Conservation (phyloP, 1,140 invertebrate genomes). For the Drosophila lowei region DNA sequence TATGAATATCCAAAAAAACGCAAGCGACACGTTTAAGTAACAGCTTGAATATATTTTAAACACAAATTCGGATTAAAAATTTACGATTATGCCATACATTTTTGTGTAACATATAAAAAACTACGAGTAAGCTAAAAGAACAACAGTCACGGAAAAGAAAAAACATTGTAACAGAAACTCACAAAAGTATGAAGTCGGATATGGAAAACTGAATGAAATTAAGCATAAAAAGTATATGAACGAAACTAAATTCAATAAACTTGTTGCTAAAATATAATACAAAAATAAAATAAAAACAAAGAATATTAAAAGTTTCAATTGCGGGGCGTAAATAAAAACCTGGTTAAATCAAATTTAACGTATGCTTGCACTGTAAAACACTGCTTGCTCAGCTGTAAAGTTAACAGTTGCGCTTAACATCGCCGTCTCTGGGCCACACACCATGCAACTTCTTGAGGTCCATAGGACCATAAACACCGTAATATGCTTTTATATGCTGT, state of each 20-base stretch:
- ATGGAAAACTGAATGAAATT: constrained; percentile 60
- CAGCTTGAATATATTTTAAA: constrained; percentile 76
- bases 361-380: too few relatives aligned
- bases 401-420: too few relatives aligned
- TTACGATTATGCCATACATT: constrained; percentile 76
- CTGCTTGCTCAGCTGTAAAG: too few relatives aligned
- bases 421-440: too few relatives aligned
- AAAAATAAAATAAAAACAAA: constrained; percentile 31
- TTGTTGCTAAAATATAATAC: constrained; percentile 79
- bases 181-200: constrained; percentile 54
- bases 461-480: too few relatives aligned
- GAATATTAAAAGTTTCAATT: too few relatives aligned
- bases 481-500: too few relatives aligned
- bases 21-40: constrained; percentile 58
- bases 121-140: constrained; percentile 64
- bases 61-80: constrained; percentile 68
- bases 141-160: constrained; percentile 53
- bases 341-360: too few relatives aligned
- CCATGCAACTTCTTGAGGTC: too few relatives aligned
- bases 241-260: constrained; percentile 79
- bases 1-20: constrained; percentile 52
- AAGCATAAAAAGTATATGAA: constrained; percentile 75
- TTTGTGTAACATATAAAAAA: constrained; percentile 74
- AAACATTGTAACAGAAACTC: constrained; percentile 78
- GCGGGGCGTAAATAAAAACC: too few relatives aligned